A percentile compares a stretch with the other conserved stretches of the same genome.
Evolutionary conservation across 2,113 vertebrate species (phyloP).

Genomic region (Saimiri boliviensis): DNA sequence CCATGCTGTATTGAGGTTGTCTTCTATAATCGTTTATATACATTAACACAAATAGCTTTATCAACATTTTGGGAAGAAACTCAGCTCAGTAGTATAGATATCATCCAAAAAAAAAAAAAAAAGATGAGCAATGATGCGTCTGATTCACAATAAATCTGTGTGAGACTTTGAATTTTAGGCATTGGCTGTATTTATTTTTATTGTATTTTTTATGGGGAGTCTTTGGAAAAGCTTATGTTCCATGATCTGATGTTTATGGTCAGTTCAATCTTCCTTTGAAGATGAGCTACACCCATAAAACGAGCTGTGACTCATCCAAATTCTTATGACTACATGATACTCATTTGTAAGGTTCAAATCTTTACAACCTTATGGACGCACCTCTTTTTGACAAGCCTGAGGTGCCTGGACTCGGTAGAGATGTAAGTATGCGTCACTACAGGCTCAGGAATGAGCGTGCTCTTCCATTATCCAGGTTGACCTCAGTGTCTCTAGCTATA

Average conservation of each 20-base stretch:
- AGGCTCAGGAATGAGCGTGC: constrained; percentile 66
- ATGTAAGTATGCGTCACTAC: constrained; percentile 73
- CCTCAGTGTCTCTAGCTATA: constrained; percentile 77
- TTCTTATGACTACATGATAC: constrained; percentile 68
- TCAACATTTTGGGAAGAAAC: constrained; percentile 54
- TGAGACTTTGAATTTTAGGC: constrained; percentile 65
- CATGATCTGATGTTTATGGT: constrained; percentile 74
- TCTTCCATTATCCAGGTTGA: constrained; percentile 71
- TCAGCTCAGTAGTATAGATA: neutral
- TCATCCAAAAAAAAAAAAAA: neutral
- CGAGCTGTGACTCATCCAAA: constrained; percentile 81
- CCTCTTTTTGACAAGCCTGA: constrained; percentile 73
- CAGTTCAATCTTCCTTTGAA: constrained; percentile 82
- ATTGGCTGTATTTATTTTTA: constrained; percentile 73
- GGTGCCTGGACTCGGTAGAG: constrained; percentile 59
- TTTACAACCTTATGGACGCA: constrained; percentile 72
- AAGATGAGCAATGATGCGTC: constrained; percentile 52
- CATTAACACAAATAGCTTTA: constrained; percentile 51
- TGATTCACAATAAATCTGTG: constrained; percentile 61
- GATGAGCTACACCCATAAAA: constrained; percentile 79
- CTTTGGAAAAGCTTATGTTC: constrained; percentile 74
- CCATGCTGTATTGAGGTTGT: neutral
- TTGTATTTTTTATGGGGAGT: constrained; percentile 71
- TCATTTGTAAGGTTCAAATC: constrained; percentile 75
- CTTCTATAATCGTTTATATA: constrained; percentile 1